A percentile compares a stretch with the other conserved stretches of the same genome.
phyloP scores from a whole-genome alignment of 2,797 vertebrate species.

The Poeciliopsis turneri region DNA sequence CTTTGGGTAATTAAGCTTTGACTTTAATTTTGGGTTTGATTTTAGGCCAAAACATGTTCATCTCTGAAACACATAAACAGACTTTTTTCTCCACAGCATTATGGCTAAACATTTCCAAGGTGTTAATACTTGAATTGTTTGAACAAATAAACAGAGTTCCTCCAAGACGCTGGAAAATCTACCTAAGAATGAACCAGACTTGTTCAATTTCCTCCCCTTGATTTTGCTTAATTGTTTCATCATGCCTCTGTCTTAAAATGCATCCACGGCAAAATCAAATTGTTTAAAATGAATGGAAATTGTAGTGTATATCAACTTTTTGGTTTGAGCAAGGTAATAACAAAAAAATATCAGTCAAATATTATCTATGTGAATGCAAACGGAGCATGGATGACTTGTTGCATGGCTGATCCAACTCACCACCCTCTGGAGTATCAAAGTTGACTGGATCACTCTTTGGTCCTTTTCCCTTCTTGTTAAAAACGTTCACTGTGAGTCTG shows the following conservation, averaged over 20 bases:
- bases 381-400: background rate
- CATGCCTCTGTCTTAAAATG: background rate
- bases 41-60: background rate
- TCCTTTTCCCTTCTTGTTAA: conserved; percentile 90
- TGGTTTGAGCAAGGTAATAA: too few species aligned
- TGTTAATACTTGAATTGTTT: background rate
- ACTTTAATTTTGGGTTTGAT: background rate
- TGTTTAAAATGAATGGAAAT: background rate
- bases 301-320: too few species aligned
- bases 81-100: background rate
- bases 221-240: too few species aligned
- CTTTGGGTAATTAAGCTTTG: background rate
- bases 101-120: background rate
- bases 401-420: conserved; percentile 69
- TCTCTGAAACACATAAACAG: background rate
- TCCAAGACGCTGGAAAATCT: too few species aligned
- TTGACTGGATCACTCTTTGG: conserved; percentile 85
- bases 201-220: too few species aligned
- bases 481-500: conserved; percentile 87
- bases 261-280: background rate
- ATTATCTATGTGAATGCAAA: background rate
- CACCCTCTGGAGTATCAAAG: conserved; percentile 94
- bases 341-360: too few species aligned
- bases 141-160: background rate
- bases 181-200: background rate